Base-by-base conservation (phyloP, 2,888 invertebrate genomes). In the Orchestes rusci region DNA sequence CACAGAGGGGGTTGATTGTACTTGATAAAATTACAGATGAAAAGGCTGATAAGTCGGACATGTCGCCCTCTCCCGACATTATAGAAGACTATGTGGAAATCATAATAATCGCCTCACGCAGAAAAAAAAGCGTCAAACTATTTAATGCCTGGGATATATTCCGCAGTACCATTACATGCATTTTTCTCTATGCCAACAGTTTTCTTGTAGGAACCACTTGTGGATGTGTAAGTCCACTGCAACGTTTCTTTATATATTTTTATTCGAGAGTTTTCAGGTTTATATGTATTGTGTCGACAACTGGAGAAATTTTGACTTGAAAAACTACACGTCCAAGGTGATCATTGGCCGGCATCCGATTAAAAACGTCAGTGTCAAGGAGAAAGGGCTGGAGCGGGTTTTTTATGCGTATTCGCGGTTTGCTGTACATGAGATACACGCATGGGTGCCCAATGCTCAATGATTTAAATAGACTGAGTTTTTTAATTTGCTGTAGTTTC, bases 171-270 rank as follows among this genome's bases (percentile, higher is more conserved):
- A 66, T 69, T 23, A 65, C 66, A 3, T 66, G 66, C 51, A 63
- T 67, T 54, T 66, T 56, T 52, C 48, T 68, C 3, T 68, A 67
- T 56, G 68, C 67, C 13, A 67, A 67, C 45, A 67, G 66, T 8
- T 58, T 69, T 39, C 54, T 67, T 15, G 48, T 69, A 16, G 68
- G 67, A 27, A 61, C 63, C 17, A 63, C 63, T 53, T 56, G 56
- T 23, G 68, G 68, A 48, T 58, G 54, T 46, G 66, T 68, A 57
- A 59, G 65, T 61, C 10, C 8, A 15, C 17, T 2, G 15, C n/a
- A 16, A n/a, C 16, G 15, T 4, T 20, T 36, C 8, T 36, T 20
- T 36, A 23, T 23, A 5, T 7, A 23, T 30, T 30, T 13, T 30
- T 10, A 8, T 30, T 12, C 12, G 4, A 12, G 8, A 30, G 12